Percentiles rank a stretch among this genome's conserved stretches.
Evolutionary conservation across 2,888 invertebrate species (phyloP).

Genomic region (Argynnis bischoffii): DNA sequence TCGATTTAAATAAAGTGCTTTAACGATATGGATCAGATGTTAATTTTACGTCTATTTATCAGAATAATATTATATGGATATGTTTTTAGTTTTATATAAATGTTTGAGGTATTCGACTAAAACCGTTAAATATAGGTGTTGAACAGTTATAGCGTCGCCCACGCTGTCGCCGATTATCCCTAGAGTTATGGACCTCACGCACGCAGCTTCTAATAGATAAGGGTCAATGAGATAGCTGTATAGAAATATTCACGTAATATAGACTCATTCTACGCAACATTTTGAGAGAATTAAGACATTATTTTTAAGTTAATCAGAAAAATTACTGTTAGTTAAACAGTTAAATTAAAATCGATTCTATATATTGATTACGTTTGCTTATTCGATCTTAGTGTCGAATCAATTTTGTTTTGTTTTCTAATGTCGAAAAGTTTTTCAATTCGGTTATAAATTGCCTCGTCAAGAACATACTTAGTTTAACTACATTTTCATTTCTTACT

Average conservation of each 20-base stretch:
- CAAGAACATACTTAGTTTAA: too few species aligned
- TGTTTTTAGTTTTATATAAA: slow-evolving; percentile 10
- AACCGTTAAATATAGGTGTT: slow-evolving; percentile 48
- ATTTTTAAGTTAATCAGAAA: too few species aligned
- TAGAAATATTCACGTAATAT: slow-evolving; percentile 14
- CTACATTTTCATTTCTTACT: too few species aligned
- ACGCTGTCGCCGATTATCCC: slow-evolving; percentile 52
- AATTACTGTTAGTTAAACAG: too few species aligned
- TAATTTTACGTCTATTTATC: not conserved
- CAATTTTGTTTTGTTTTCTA: too few species aligned
- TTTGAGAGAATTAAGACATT: slow-evolving; percentile 4
- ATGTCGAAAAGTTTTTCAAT: too few species aligned
- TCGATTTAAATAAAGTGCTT: slow-evolving; percentile 16
- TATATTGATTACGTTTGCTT: too few species aligned
- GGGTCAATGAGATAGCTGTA: slow-evolving; percentile 42
- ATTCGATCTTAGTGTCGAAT: too few species aligned
- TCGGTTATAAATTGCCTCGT: too few species aligned
- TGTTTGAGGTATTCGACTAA: slow-evolving; percentile 22
- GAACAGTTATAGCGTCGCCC: slow-evolving; percentile 50
- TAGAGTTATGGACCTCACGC: slow-evolving; percentile 55
- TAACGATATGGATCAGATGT: slow-evolving; percentile 4
- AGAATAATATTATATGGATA: not conserved
- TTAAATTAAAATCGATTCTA: too few species aligned
- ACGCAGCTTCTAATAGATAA: slow-evolving; percentile 45
- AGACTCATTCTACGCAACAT: not conserved